A percentile compares a stretch with the other conserved stretches of the same genome.
phyloP scores from a whole-genome alignment of 2,113 vertebrate species.

The Trogon surrucura region DNA sequence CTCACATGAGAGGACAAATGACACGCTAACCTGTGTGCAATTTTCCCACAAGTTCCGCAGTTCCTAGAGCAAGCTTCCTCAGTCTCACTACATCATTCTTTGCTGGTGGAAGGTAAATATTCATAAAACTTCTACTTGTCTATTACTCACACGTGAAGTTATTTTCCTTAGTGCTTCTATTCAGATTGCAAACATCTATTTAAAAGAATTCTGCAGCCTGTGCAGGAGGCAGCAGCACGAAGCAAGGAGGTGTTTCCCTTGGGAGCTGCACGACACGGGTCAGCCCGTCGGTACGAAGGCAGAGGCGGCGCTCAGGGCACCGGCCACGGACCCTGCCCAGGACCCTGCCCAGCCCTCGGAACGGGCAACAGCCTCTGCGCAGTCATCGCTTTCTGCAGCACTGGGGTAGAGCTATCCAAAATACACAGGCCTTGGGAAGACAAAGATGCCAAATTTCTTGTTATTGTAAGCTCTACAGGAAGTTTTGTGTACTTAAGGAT shows the following conservation, averaged over 20 bases:
- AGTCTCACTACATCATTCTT: neutral
- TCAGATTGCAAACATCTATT: neutral
- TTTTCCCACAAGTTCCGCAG: neutral
- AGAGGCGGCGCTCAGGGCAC: neutral
- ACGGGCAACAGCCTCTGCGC: accelerated
- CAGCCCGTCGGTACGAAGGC: neutral
- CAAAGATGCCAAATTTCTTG: neutral
- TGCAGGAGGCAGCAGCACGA: neutral
- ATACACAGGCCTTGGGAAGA: neutral
- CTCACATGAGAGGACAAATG: accelerated
- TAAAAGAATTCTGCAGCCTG: neutral
- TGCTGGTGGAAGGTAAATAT: neutral
- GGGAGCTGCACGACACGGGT: neutral
- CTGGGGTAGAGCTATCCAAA: neutral
- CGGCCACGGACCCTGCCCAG: accelerated
- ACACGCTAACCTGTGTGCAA: no score
- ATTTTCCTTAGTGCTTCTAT: neutral
- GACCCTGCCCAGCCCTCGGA: neutral
- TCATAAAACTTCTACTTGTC: neutral
- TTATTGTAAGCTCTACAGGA: accelerated
- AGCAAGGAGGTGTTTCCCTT: neutral
- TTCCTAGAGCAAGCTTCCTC: neutral
- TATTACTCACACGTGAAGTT: neutral
- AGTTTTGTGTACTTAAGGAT: neutral
- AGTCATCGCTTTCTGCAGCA: neutral